Percentiles rank a stretch among this genome's conserved stretches.
phyloP scores from a whole-genome alignment of 2,797 vertebrate species.

The Rachycentron canadum region DNA sequence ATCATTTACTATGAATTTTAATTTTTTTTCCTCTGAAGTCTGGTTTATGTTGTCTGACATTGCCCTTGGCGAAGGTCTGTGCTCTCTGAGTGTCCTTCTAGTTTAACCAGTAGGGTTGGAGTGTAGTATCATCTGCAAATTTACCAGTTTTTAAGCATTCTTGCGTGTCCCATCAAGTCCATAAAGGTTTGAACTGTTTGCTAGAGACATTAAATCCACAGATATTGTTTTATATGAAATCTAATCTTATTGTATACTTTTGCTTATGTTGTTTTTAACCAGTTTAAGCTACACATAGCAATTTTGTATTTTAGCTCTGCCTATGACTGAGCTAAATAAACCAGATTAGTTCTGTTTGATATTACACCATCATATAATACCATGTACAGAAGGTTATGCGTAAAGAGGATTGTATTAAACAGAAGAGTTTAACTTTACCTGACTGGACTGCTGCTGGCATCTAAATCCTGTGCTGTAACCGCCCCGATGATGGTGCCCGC shows the following conservation, averaged over 20 bases:
- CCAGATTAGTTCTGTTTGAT: neutral
- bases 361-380: neutral
- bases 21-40: neutral
- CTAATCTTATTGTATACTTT: neutral
- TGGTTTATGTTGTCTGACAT: neutral
- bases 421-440: slow-evolving; percentile 85
- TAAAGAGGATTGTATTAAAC: slow-evolving; percentile 14
- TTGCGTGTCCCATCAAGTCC: neutral
- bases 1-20: neutral
- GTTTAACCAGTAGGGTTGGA: neutral
- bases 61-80: neutral
- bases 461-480: slow-evolving; percentile 96
- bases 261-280: neutral
- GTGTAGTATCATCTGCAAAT: neutral
- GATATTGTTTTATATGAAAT: neutral
- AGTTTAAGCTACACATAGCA: neutral
- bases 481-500: slow-evolving; percentile 96
- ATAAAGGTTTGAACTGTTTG: neutral
- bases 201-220: neutral
- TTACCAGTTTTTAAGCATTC: neutral
- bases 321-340: neutral
- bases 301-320: neutral
- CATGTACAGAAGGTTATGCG: neutral
- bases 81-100: neutral
- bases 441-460: slow-evolving; percentile 92